These are phyloP conservation scores for Onychostoma macrolepis DNA, from an alignment of 2,113 vertebrate genomes.

Conservation along the genomic window DNA sequence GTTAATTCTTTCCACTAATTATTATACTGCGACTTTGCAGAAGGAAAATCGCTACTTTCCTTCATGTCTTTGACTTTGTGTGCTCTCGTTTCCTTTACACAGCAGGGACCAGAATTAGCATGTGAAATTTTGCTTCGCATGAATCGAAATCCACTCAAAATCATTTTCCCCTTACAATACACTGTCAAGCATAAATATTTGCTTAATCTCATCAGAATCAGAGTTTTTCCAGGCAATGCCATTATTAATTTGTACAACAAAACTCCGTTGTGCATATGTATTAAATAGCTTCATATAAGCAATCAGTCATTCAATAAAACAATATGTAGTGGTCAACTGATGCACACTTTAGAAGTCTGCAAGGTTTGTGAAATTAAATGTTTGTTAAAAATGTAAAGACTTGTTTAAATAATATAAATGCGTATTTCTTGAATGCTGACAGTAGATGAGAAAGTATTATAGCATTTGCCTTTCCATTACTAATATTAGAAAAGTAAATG, in stretches of 20 bases:
- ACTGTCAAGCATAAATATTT: not conserved
- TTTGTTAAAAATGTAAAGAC: not conserved
- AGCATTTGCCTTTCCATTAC: too few species aligned
- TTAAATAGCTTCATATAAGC: not conserved
- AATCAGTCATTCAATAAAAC: not conserved
- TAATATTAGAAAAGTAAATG: too few species aligned
- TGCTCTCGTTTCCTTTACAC: not conserved
- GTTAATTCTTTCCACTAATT: conserved; percentile 15
- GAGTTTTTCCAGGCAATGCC: too few species aligned
- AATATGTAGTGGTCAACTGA: not conserved
- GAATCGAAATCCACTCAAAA: not conserved
- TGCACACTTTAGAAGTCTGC: not conserved
- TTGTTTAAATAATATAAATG: not conserved
- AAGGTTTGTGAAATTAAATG: not conserved
- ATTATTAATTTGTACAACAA: not conserved
- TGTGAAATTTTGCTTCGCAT: not conserved
- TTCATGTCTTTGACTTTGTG: conserved; percentile 6
- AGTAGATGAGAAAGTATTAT: too few species aligned
- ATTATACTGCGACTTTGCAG: not conserved
- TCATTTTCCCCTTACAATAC: not conserved
- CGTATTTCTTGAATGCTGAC: not conserved
- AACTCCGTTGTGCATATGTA: not conserved
- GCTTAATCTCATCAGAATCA: not conserved
- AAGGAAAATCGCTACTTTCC: conserved; percentile 10
- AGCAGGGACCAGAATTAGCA: not conserved